Conservation (phyloP, 2,113 vertebrate genomes). For the Patagioenas fasciata region DNA sequence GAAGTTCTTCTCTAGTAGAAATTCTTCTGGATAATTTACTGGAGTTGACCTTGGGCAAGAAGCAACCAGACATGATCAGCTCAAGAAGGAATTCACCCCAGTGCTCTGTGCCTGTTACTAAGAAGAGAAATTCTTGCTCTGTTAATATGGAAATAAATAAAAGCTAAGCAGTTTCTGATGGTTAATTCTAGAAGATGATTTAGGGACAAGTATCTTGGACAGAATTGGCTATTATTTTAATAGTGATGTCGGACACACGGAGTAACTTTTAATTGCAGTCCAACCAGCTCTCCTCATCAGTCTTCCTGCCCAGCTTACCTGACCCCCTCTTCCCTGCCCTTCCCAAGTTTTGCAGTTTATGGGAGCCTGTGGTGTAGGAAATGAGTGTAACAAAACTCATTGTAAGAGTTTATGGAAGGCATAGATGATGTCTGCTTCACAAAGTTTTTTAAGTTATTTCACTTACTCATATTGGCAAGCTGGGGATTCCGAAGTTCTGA, state of each 20-base stretch:
- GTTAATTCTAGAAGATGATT: not conserved
- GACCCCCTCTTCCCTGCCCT: not conserved
- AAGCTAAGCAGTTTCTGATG: not conserved
- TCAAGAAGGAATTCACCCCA: not conserved
- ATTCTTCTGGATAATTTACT: not conserved
- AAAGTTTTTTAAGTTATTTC: not conserved
- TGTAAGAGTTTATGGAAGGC: not conserved
- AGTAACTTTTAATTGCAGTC: not conserved
- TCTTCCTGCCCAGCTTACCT: not conserved
- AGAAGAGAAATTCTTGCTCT: not conserved
- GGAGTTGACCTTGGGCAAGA: not conserved
- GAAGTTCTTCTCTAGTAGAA: not conserved
- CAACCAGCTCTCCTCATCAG: not conserved
- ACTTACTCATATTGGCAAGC: not conserved
- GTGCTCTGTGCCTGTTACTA: not conserved
- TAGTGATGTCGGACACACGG: not conserved
- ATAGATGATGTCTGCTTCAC: not conserved
- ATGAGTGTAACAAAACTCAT: not conserved
- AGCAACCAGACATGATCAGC: not conserved
- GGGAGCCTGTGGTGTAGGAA: not conserved
- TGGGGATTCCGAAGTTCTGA: not conserved
- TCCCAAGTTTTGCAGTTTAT: not conserved
- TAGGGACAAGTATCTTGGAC: not conserved
- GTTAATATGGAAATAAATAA: not conserved
- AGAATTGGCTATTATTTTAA: not conserved